Evolutionary conservation across 2,113 vertebrate species (phyloP).

Genomic region (Strix aluco): DNA sequence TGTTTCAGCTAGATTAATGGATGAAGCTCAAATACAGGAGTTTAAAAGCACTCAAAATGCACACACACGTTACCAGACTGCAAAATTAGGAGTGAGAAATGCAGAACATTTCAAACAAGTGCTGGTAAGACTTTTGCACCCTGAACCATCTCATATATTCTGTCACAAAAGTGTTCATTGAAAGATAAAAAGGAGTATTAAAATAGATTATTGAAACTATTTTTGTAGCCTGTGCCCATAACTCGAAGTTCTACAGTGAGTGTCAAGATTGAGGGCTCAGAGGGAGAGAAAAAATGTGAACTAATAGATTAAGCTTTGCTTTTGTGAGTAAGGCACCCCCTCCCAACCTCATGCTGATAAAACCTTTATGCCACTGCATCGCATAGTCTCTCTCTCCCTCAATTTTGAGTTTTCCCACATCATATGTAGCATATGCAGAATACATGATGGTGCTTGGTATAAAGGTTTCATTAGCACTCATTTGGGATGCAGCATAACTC

Average conservation of each 20-base stretch:
- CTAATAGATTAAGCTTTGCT: slow-evolving; percentile 30
- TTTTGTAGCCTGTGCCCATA: slow-evolving; percentile 4
- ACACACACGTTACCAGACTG: background rate
- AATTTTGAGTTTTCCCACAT: slow-evolving; percentile 43
- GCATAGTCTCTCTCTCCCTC: background rate
- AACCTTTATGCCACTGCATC: slow-evolving; percentile 24
- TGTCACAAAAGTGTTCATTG: background rate
- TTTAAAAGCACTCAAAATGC: background rate
- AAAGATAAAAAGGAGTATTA: slow-evolving; percentile 11
- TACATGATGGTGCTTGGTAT: background rate
- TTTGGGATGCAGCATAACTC: slow-evolving; percentile 60
- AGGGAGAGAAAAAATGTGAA: background rate
- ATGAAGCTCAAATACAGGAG: background rate
- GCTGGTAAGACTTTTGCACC: background rate
- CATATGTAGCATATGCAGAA: slow-evolving; percentile 38
- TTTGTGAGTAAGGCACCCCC: background rate
- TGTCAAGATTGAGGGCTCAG: background rate
- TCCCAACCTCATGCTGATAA: background rate
- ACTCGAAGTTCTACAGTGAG: background rate
- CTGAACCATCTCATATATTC: background rate
- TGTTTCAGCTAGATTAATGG: background rate
- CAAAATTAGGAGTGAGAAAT: background rate
- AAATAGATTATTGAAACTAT: slow-evolving; percentile 26
- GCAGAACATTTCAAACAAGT: background rate
- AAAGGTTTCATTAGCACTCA: slow-evolving; percentile 64